Conservation (phyloP, 2,797 vertebrate genomes). For the Aythya fuligula region DNA sequence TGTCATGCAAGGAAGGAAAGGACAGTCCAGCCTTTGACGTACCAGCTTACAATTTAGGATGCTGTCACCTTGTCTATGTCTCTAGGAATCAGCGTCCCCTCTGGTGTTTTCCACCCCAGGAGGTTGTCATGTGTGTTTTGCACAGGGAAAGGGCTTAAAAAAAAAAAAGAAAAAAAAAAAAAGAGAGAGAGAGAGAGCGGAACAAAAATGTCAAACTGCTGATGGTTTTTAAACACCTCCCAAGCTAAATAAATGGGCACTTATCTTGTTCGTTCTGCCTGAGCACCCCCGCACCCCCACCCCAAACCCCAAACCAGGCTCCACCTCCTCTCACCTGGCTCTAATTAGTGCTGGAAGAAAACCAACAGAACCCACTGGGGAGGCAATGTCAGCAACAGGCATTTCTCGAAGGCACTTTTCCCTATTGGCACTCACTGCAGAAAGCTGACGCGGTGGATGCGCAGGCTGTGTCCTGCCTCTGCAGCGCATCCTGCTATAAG, state of each 20-base stretch:
- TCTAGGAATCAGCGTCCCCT: background rate
- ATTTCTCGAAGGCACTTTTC: background rate
- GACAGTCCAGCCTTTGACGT: background rate
- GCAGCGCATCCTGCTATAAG: accelerated
- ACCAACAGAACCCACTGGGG: background rate
- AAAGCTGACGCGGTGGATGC: accelerated
- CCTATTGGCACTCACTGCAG: background rate
- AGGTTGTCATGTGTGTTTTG: background rate
- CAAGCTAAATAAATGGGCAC: background rate
- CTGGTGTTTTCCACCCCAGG: background rate
- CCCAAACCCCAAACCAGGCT: background rate
- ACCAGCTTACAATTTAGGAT: background rate
- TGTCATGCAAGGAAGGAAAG: background rate
- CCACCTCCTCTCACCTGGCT: background rate
- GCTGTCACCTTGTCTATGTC: background rate
- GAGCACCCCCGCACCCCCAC: background rate
- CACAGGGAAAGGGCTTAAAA: background rate
- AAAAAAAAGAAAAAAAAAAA: background rate
- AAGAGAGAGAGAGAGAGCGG: too few relatives aligned
- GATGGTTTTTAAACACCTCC: background rate
- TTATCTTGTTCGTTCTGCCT: background rate
- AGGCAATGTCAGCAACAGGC: background rate
- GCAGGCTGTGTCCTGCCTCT: background rate
- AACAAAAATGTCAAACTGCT: background rate
- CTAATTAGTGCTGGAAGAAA: background rate